Base-by-base conservation (phyloP, 2,797 vertebrate genomes). In the Peromyscus aztecus region DNA sequence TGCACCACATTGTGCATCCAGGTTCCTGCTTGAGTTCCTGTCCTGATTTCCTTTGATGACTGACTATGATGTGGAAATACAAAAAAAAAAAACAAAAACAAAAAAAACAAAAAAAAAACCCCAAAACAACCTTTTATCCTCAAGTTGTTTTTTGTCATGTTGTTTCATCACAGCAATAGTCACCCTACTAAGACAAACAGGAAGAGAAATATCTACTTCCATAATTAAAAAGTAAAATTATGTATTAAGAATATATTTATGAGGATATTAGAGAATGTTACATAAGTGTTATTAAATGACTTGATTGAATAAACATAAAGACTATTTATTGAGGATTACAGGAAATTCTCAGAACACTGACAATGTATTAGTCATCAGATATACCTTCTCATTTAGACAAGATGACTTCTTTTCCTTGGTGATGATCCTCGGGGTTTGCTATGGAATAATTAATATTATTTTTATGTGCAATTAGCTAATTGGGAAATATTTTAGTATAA, bases 401-500 rank as follows among this genome's bases (percentile, higher is more conserved):
- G 2, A 80, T 49, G 2, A 73, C 52, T 69, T 10, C 7, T 46
- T 1, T 82, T 63, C 57, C 43, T 6, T 90, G 16, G 23, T 78
- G n/a, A 75, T 5, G 27, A 40, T 88, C 55, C 1, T 84, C 7
- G 71, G 84, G 65, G 65, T 16, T 65, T 89, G 89, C 24, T 82
- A 31, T 67, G 67, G 21, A 95, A 78, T 61, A 27, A 91, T 55
- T 12, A 29, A 31, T 61, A 69, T 0, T 10, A 88, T 37, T 95
- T 96, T 90, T 94, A 90, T 71, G 61, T 1, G 82, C 2, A 75
- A 43, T 91, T 86, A 92, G 27, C 27, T 94, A 91, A 89, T 52
- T 84, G 21, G 37, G 23, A 95, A 95, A 55, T 93, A 95, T 91
- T 97, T 94, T 94, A 49, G 49, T 57, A 77, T 31, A 95, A 31